Conservation (phyloP, 2,113 vertebrate species). For the Agelaius tricolor region DNA sequence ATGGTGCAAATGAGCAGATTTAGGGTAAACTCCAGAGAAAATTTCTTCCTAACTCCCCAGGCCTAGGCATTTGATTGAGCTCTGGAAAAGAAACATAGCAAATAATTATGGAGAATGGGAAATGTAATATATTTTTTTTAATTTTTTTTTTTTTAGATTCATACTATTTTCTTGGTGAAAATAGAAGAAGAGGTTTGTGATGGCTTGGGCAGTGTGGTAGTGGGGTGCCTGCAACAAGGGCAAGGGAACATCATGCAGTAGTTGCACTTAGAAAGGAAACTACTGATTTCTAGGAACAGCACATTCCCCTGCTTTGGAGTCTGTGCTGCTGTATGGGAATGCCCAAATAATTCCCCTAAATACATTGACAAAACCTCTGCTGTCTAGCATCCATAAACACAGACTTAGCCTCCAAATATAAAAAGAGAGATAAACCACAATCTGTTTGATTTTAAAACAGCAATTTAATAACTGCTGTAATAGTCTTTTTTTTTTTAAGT, state of each 20-base stretch:
- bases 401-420: background rate
- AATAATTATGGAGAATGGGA: background rate
- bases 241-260: background rate
- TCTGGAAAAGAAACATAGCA: background rate
- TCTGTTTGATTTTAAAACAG: background rate
- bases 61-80: accelerated
- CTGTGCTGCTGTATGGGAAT: background rate
- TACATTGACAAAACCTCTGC: background rate
- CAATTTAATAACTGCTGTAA: background rate
- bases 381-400: background rate
- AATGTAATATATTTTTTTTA: background rate
- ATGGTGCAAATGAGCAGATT: background rate
- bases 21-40: background rate
- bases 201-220: background rate
- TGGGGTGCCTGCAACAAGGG: background rate
- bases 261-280: background rate
- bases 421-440: background rate
- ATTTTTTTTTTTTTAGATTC: background rate
- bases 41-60: background rate
- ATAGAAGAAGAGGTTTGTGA: background rate
- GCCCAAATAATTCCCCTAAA: background rate
- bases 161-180: background rate
- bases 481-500: background rate
- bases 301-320: background rate
- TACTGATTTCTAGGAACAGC: background rate